Base-by-base conservation (phyloP, 2,113 vertebrate genomes). In the Electrona antarctica region DNA sequence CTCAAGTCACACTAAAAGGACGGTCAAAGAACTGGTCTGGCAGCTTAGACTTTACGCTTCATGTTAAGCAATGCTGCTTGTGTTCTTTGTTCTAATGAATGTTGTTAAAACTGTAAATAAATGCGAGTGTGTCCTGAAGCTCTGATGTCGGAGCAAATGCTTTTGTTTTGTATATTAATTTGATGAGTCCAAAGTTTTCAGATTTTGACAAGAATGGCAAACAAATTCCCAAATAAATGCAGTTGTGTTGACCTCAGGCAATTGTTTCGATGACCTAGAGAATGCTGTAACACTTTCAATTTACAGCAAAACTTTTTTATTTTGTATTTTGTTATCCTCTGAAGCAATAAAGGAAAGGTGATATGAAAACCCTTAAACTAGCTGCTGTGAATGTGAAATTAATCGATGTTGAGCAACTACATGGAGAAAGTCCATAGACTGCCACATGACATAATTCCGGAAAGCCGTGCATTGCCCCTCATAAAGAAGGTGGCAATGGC, bases 1-100 rank as follows among this genome's bases (percentile, higher is more conserved):
- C 84, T 92, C 73, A 97, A 94, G 41, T 91, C 86, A 1, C 95
- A 94, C 47, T 95, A 92, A 41, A 58, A 73, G n/a, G 7, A 47
- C 4, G n/a, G 12, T n/a, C 33, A 5, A 46, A 41, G 55, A 14
- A 57, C 55, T 12, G 4, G 12, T 12, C 41, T 13, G 57, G 60
- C 10, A 74, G 28, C 5, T 65, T 46, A 13, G 6, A 54, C 6
- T 12, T 41, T 6, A 41, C 5, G 33, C 61, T 49, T 49, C 10
- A 15, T 63, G 47, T 47, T 64, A 49, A 8, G 14, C 61, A 47
- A 10, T 47, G 33, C 13, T 49, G 7, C 49, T 62, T 12, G 11
- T 28, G 48, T 60, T 65, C 28, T 0, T 59, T 14, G 56, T 58
- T 45, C 60, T 10, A 68, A 55, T 50, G 47, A 66, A 50, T 41